Conservation (phyloP, 2,888 invertebrate species). For the Parnassius mnemosyne region DNA sequence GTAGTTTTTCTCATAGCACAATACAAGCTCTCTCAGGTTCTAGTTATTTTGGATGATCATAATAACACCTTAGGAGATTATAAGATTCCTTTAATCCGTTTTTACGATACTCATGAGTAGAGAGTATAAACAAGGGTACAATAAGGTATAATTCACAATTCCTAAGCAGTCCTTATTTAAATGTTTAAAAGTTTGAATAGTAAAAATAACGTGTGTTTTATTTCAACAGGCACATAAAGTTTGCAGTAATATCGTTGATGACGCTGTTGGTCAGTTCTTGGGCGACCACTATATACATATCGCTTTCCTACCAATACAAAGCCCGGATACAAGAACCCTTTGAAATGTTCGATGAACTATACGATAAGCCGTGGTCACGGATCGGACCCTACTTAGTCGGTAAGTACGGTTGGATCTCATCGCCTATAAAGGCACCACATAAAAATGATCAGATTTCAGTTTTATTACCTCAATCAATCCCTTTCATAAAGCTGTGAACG, state of each 20-base stretch:
- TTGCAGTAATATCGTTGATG: conserved; percentile 79
- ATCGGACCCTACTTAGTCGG: conserved; percentile 90
- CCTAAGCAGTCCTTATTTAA: too few species aligned
- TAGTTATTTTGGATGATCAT: too few species aligned
- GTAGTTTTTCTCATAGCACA: too few species aligned
- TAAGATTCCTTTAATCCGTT: too few species aligned
- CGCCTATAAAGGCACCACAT: conserved; percentile 9
- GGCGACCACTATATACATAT: conserved; percentile 87
- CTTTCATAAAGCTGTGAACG: conserved; percentile 19
- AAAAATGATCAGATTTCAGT: conserved; percentile 13
- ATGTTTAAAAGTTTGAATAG: too few species aligned
- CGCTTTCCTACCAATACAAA: conserved; percentile 86
- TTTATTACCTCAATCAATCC: conserved; percentile 24
- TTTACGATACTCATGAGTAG: too few species aligned
- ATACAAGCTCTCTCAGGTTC: too few species aligned
- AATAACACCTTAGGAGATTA: too few species aligned
- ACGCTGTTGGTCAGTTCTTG: conserved; percentile 86
- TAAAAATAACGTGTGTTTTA: neutral
- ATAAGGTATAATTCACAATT: too few species aligned
- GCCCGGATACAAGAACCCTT: conserved; percentile 89
- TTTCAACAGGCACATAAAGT: conserved; percentile 80
- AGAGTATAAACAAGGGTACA: too few species aligned
- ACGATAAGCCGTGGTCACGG: conserved; percentile 92
- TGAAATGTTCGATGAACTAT: conserved; percentile 89
- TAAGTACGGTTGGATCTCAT: conserved; percentile 47